These are phyloP conservation scores for Cheilosia grossa DNA, from an alignment of 2,888 invertebrate species.

Conservation along the genomic window DNA sequence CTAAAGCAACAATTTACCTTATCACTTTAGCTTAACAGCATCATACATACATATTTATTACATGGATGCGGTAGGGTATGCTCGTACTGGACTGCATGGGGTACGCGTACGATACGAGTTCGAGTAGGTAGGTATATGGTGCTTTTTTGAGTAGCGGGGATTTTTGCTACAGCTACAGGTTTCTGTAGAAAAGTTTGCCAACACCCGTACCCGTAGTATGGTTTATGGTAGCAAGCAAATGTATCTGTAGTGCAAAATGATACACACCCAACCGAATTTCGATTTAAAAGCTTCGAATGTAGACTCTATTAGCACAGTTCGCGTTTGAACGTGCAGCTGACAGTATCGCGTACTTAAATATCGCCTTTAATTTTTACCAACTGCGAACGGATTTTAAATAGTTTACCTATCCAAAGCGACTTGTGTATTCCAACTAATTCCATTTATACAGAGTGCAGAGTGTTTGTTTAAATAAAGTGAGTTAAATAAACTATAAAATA, in stretches of 20 bases:
- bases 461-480: constrained; percentile 10
- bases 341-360: constrained; percentile 16
- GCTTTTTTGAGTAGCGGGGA: constrained; percentile 42
- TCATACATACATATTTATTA: constrained; percentile 11
- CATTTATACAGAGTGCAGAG: background rate
- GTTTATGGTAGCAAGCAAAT: background rate
- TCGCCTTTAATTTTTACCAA: background rate
- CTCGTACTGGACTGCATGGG: background rate
- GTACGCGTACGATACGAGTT: no score
- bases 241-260: constrained; percentile 49
- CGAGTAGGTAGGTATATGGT: constrained; percentile 3
- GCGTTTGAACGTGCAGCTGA: constrained; percentile 58
- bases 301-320: constrained; percentile 63
- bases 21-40: constrained; percentile 51
- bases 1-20: constrained; percentile 45
- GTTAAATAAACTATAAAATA: background rate
- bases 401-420: background rate
- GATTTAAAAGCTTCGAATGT: constrained; percentile 68
- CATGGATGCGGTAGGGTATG: background rate
- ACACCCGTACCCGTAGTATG: constrained; percentile 2
- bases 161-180: constrained; percentile 47
- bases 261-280: constrained; percentile 57
- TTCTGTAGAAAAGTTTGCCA: constrained; percentile 54
- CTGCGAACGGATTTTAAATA: background rate
- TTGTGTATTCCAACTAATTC: constrained; percentile 1